phyloP scores from a whole-genome alignment of 2,113 vertebrate species.

The Circaetus gallicus region DNA sequence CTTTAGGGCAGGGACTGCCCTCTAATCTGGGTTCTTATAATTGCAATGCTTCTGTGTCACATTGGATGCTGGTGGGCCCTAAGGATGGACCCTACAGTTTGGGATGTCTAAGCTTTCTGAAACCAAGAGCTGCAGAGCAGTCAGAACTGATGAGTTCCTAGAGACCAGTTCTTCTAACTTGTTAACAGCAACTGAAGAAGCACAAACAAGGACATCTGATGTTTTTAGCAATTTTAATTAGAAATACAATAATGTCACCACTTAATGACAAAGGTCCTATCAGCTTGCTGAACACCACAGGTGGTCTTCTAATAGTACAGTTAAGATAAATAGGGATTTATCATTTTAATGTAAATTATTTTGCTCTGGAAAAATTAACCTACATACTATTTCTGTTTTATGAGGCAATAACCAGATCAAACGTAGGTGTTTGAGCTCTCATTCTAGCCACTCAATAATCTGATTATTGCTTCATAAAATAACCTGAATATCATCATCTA shows the following conservation, averaged over 20 bases:
- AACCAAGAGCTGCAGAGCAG: background rate
- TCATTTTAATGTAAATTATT: background rate
- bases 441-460: background rate
- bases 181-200: background rate
- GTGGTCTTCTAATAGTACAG: background rate
- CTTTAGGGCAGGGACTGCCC: background rate
- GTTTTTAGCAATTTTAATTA: background rate
- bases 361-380: background rate
- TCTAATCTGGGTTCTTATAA: background rate
- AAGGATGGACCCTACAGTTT: background rate
- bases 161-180: background rate
- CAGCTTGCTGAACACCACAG: background rate
- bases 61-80: rapidly evolving
- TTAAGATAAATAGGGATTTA: background rate
- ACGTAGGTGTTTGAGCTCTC: background rate
- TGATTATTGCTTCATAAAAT: background rate
- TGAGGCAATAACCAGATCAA: background rate
- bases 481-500: background rate
- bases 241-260: background rate
- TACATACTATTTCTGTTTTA: background rate
- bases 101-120: background rate
- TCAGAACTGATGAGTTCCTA: background rate
- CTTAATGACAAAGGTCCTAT: background rate
- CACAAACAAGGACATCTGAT: background rate
- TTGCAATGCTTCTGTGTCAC: background rate